A percentile compares a stretch with the other conserved stretches of the same genome.
phyloP scores from a whole-genome alignment of 30 jellyfish, hydroid and myxozoan genomes.

The Aurelia coerulea region DNA sequence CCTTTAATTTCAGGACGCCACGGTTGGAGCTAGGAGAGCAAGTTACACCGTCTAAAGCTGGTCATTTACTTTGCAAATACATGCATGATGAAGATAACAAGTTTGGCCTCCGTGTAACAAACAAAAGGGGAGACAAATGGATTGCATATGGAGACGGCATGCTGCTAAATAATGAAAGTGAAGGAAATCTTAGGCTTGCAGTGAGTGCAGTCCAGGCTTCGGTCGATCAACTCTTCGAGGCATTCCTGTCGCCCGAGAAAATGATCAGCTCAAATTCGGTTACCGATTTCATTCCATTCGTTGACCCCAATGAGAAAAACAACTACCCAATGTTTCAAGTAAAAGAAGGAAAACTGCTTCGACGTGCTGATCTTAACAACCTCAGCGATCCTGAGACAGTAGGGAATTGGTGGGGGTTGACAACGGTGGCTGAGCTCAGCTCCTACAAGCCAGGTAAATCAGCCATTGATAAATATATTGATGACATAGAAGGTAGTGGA shows the following conservation, averaged over 20 bases:
- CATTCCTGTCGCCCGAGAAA: slow-evolving; percentile 2
- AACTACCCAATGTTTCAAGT: slow-evolving; percentile 21
- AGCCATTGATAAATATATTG: too few relatives aligned
- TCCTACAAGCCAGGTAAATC: too few relatives aligned
- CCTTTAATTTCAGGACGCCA: slow-evolving; percentile 19
- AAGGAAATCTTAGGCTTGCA: not conserved
- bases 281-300: slow-evolving; percentile 13
- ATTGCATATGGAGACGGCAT: slow-evolving; percentile 37
- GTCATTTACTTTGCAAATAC: not conserved
- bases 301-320: not conserved
- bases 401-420: too few relatives aligned
- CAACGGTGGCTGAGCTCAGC: too few relatives aligned
- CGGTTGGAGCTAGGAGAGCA: slow-evolving; percentile 2
- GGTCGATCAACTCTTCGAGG: slow-evolving; percentile 21
- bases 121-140: slow-evolving; percentile 25
- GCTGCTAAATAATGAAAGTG: slow-evolving; percentile 12
- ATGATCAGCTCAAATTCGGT: not conserved
- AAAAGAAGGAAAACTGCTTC: not conserved
- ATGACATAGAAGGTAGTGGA: too few relatives aligned
- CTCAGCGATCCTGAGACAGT: not conserved
- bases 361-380: slow-evolving; percentile 17
- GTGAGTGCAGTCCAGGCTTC: slow-evolving; percentile 19
- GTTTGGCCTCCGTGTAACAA: slow-evolving; percentile 21
- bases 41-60: not conserved
- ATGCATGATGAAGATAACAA: slow-evolving; percentile 37